Evolutionary conservation across 2,888 invertebrate species (phyloP).

Genomic region (Phyllotreta striolata): DNA sequence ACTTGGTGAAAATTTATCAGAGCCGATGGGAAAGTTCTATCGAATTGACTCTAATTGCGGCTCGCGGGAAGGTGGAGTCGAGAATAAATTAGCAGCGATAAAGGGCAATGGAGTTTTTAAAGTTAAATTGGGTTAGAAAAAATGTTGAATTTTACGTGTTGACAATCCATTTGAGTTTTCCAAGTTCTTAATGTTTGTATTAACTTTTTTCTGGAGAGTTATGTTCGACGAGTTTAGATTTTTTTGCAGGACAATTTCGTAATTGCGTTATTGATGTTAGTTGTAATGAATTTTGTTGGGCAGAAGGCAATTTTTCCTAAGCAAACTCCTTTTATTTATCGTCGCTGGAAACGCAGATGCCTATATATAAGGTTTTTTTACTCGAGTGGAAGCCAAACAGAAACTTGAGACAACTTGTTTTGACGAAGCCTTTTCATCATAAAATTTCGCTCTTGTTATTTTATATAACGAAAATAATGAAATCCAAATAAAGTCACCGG

Average conservation of each 20-base stretch:
- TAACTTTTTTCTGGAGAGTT: too few relatives aligned
- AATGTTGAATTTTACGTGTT: too few relatives aligned
- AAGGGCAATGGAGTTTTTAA: too few relatives aligned
- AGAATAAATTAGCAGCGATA: too few relatives aligned
- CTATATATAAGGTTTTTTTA: not conserved
- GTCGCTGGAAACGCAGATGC: slow-evolving; percentile 1
- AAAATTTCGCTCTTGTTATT: slow-evolving; percentile 18
- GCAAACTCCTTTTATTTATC: slow-evolving; percentile 6
- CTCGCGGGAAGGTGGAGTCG: too few relatives aligned
- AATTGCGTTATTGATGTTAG: not conserved
- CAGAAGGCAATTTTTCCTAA: slow-evolving; percentile 5
- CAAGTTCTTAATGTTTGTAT: too few relatives aligned
- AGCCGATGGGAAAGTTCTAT: too few relatives aligned
- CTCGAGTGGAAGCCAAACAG: slow-evolving; percentile 17
- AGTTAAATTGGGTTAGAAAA: too few relatives aligned
- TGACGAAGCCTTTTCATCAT: slow-evolving; percentile 12
- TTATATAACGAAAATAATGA: slow-evolving; percentile 25
- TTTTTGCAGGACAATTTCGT: not conserved
- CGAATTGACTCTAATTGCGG: too few relatives aligned
- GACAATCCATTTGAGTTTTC: too few relatives aligned
- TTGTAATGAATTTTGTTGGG: not conserved
- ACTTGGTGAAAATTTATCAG: too few relatives aligned
- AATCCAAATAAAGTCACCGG: slow-evolving; percentile 24
- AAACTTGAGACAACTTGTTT: slow-evolving; percentile 14
- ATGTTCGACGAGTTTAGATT: too few relatives aligned